A percentile compares a stretch with the other conserved stretches of the same genome.
Conservation (phyloP, 2,113 vertebrate species). For the Pelecanoides urinatrix region DNA sequence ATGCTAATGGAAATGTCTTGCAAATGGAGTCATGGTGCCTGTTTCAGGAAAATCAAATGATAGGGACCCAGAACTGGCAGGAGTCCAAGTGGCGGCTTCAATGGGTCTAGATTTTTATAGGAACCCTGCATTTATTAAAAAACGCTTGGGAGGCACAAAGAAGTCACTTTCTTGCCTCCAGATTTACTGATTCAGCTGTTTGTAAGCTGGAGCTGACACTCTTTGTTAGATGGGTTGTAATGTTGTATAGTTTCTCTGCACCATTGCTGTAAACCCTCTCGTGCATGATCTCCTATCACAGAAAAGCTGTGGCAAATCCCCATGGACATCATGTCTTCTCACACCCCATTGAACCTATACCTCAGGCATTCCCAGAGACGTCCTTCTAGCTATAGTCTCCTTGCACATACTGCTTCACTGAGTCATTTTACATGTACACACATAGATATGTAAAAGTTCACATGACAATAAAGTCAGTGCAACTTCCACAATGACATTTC, state of each 20-base stretch:
- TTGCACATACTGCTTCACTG: neutral
- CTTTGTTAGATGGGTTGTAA: neutral
- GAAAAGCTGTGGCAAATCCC: neutral
- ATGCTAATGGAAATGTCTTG: neutral
- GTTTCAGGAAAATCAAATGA: conserved; percentile 29
- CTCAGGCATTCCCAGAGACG: neutral
- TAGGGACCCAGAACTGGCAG: neutral
- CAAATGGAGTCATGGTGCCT: conserved; percentile 6
- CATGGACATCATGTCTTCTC: neutral
- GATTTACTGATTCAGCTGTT: neutral
- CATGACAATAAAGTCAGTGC: neutral
- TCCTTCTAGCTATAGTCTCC: neutral
- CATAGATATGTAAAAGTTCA: neutral
- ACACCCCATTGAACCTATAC: neutral
- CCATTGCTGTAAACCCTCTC: neutral
- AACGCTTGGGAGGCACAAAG: neutral
- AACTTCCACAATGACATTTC: neutral
- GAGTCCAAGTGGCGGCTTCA: neutral
- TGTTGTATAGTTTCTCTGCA: fast-evolving
- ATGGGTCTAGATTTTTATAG: neutral
- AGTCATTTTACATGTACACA: neutral
- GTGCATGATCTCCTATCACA: neutral
- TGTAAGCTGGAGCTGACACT: neutral
- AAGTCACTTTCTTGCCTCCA: neutral
- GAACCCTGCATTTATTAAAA: neutral